These are phyloP conservation scores for Bellardia bayeri DNA, from an alignment of 2,888 invertebrate species.

Conservation along the genomic window DNA sequence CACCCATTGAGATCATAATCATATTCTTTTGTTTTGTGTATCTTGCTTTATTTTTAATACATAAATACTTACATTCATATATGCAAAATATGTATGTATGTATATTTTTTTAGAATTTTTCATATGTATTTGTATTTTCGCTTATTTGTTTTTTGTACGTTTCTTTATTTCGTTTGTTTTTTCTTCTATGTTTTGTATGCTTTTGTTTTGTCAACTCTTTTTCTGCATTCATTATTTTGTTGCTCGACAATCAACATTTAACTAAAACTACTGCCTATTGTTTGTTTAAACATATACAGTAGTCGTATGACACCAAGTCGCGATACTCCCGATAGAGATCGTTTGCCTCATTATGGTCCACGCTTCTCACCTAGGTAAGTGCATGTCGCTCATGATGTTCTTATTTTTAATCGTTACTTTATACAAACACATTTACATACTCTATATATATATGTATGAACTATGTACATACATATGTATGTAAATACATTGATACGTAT, in stretches of 20 bases:
- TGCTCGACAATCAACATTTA: slow-evolving; percentile 56
- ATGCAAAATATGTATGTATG: slow-evolving; percentile 29
- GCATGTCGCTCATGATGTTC: slow-evolving; percentile 40
- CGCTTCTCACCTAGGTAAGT: slow-evolving; percentile 90
- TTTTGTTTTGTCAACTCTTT: slow-evolving; percentile 78
- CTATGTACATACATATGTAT: not conserved
- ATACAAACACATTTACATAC: not conserved
- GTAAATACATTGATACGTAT: not conserved
- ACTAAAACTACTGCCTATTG: slow-evolving; percentile 59
- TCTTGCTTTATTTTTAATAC: slow-evolving; percentile 45
- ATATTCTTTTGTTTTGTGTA: slow-evolving; percentile 73
- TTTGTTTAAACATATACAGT: slow-evolving; percentile 78
- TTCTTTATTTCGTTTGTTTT: slow-evolving; percentile 67
- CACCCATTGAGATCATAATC: slow-evolving; percentile 59
- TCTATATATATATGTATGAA: not conserved
- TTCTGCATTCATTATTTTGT: slow-evolving; percentile 72
- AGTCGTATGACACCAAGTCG: slow-evolving; percentile 94
- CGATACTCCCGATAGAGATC: slow-evolving; percentile 92
- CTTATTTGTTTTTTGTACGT: slow-evolving; percentile 77
- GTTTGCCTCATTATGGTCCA: slow-evolving; percentile 95
- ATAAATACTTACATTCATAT: not conserved
- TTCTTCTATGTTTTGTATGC: slow-evolving; percentile 77
- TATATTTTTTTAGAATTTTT: slow-evolving; percentile 63
- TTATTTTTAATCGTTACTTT: not conserved
- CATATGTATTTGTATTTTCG: slow-evolving; percentile 56